Conservation (phyloP, 2,797 vertebrate genomes). For the Neomorphus geoffroyi region DNA sequence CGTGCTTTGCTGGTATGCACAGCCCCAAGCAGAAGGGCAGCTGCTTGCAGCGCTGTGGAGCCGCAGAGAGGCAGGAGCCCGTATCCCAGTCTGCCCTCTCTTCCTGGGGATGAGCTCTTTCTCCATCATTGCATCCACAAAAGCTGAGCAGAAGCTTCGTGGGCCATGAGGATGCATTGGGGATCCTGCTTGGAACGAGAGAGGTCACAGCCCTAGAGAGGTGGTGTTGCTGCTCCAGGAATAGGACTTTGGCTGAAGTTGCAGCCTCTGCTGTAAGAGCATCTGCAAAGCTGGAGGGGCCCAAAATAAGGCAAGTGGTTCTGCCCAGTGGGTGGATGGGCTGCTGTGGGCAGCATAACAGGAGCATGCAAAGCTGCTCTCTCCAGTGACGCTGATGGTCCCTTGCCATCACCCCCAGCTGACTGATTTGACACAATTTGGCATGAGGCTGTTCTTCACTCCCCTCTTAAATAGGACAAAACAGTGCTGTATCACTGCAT, state of each 20-base stretch:
- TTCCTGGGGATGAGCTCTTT: neutral
- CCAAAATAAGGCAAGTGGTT: neutral
- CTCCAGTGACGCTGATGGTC: neutral
- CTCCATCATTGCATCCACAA: neutral
- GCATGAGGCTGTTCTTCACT: neutral
- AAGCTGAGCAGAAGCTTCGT: neutral
- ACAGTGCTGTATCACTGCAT: fast-evolving
- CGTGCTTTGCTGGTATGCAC: fast-evolving
- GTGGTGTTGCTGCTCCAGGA: neutral
- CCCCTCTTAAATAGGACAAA: neutral
- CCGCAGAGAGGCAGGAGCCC: neutral
- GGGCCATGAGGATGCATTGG: neutral
- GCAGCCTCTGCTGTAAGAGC: neutral
- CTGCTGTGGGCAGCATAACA: fast-evolving
- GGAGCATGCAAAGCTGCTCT: neutral
- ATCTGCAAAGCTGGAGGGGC: neutral
- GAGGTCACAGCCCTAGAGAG: neutral
- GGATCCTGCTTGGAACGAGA: neutral
- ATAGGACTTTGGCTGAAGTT: neutral
- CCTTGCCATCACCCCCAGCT: neutral
- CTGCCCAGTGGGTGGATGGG: neutral
- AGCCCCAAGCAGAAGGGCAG: neutral
- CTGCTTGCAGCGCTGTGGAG: neutral
- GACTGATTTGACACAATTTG: too few relatives aligned
- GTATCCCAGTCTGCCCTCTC: fast-evolving